These are phyloP conservation scores for Ophion slaviceki DNA, from an alignment of 2,888 invertebrate species.

Conservation along the genomic window DNA sequence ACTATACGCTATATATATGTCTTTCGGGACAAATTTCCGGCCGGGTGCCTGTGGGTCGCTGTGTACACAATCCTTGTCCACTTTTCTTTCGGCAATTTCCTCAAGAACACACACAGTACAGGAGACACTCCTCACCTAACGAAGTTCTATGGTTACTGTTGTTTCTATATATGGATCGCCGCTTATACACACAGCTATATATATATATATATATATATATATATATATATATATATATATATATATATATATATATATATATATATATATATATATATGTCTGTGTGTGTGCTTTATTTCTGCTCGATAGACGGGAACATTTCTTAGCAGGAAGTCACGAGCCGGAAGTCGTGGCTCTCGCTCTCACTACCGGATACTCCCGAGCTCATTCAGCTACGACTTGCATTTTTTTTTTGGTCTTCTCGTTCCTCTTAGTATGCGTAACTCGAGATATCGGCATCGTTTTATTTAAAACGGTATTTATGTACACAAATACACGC, in stretches of 20 bases:
- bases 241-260: too few relatives aligned
- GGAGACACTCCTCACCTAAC: neutral
- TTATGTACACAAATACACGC: neutral
- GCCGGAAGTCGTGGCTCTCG: slow-evolving; percentile 67
- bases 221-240: too few relatives aligned
- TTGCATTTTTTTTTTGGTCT: slow-evolving; percentile 21
- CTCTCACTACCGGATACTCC: slow-evolving; percentile 60
- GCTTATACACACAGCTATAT: too few relatives aligned
- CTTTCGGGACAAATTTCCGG: too few relatives aligned
- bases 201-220: neutral
- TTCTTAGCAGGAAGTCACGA: slow-evolving; percentile 70
- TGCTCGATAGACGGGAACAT: slow-evolving; percentile 32
- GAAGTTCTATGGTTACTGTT: neutral
- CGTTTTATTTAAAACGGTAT: neutral
- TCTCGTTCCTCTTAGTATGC: slow-evolving; percentile 26
- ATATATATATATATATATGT: too few relatives aligned
- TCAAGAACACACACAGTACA: neutral
- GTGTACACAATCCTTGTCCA: too few relatives aligned
- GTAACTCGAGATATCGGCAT: neutral
- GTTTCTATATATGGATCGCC: slow-evolving; percentile 21
- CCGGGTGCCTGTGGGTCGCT: too few relatives aligned
- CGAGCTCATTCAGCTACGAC: slow-evolving; percentile 43
- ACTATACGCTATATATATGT: too few relatives aligned
- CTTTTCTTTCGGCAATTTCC: slow-evolving; percentile 20
- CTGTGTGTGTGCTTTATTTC: neutral